Evolutionary conservation across 2,797 vertebrate species (phyloP).

Genomic region (Diplodus sargus): DNA sequence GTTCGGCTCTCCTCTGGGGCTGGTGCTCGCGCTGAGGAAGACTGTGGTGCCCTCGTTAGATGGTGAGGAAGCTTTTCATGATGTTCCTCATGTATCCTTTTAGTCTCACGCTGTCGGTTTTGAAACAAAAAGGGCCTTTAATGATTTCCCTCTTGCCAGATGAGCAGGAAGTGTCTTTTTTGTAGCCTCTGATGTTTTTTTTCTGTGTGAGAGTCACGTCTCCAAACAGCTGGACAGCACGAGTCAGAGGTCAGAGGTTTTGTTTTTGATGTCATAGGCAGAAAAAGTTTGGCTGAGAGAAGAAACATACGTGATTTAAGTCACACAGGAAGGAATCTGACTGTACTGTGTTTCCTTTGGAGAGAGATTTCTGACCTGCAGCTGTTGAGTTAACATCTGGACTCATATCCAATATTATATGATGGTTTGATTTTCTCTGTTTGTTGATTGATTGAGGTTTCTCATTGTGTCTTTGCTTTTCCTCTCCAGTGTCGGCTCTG

Average conservation of each 20-base stretch:
- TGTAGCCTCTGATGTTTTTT: conserved; percentile 8
- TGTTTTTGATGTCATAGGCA: conserved; percentile 31
- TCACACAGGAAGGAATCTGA: neutral
- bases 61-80: conserved; percentile 80
- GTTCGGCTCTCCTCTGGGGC: conserved; percentile 94
- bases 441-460: neutral
- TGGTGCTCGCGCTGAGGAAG: conserved; percentile 96
- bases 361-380: conserved; percentile 21
- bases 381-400: conserved; percentile 34
- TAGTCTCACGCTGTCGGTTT: neutral
- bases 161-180: conserved; percentile 36
- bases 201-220: conserved; percentile 20
- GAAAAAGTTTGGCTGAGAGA: conserved; percentile 22
- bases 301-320: conserved; percentile 31
- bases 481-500: conserved; percentile 89
- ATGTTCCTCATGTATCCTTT: neutral
- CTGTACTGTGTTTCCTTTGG: conserved; percentile 2
- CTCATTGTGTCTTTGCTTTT: neutral
- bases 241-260: conserved; percentile 40
- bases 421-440: neutral
- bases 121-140: neutral
- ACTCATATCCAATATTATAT: neutral
- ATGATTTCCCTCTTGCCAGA: neutral
- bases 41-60: conserved; percentile 93
- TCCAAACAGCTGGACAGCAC: conserved; percentile 44